Evolutionary conservation across 2,797 vertebrate species (phyloP), one percentile per base, ranked within the genome.

Genomic region (Lycodopsis pacificus): DNA sequence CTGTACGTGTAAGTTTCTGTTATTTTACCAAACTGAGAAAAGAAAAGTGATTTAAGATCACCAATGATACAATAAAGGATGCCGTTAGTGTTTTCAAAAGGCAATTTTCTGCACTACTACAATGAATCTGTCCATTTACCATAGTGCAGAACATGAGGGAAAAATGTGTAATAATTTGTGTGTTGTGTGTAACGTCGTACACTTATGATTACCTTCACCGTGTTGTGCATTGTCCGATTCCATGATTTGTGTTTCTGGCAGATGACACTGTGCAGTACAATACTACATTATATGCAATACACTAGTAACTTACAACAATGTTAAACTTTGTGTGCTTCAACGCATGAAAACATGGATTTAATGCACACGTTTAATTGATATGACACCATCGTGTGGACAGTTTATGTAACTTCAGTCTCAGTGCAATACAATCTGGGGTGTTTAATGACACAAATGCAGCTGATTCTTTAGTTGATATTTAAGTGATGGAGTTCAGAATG

Each of bases 361-460:
- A 46, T 36, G n/a, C 3, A 34, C 12, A 36, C 17, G n/a, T n/a
- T n/a, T 65, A 71, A 86, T 58, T 83, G 75, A 72, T 73, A 80
- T 78, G 67, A 38, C 89, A 67, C 93, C 93, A 91, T 79, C 93
- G 79, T 86, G 93, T 92, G 93, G 93, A 86, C 82, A 79, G 7
- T 11, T 54, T 13, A 6, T 42, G 89, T 82, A 86, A 89, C 65
- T 78, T 74, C 91, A 90, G 40, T 42, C 53, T 66, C 27, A 79
- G 40, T 74, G 12, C 4, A 65, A 13, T n/a, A 64, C 56, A 4
- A 14, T 22, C 22, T 14, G 3, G 57, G 12, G 14, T 2, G 61
- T 46, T 65, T 5, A 22, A 34, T 22, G 13, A 71, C 42, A 42
- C 7, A 71, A 34, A 61, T 15, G 7, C 27, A 19, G 5, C 17